Conservation (phyloP, 2,888 invertebrate species). For the Chymomyza caudatula region DNA sequence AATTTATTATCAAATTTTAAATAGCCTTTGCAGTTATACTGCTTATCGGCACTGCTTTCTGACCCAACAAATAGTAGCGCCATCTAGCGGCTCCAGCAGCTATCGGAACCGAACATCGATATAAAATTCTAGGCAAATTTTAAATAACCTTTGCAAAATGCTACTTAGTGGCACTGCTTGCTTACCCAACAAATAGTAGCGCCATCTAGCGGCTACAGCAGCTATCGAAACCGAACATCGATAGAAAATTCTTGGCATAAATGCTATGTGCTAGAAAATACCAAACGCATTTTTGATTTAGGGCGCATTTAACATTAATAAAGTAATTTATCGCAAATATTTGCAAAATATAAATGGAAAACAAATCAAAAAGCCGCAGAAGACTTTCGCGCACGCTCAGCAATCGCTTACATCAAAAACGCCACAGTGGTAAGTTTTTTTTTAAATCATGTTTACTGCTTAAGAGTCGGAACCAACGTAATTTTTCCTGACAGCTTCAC, state of each 20-base stretch:
- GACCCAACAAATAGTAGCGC: too few relatives aligned
- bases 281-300: constrained; percentile 24
- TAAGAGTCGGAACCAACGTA: too few relatives aligned
- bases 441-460: not conserved
- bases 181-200: not conserved
- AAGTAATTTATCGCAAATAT: constrained; percentile 21
- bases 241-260: not conserved
- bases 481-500: constrained; percentile 55
- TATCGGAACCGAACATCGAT: too few relatives aligned
- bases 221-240: constrained; percentile 12
- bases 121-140: too few relatives aligned
- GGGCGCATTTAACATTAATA: constrained; percentile 17
- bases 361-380: constrained; percentile 33
- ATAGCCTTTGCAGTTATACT: too few relatives aligned
- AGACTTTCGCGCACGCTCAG: constrained; percentile 67
- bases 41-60: too few relatives aligned
- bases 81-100: too few relatives aligned
- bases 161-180: not conserved
- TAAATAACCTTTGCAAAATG: too few relatives aligned
- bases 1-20: too few relatives aligned
- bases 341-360: constrained; percentile 55
- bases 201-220: not conserved
- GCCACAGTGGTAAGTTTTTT: constrained; percentile 57
- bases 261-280: constrained; percentile 14
- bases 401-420: constrained; percentile 59